Conservation (phyloP, 2,113 vertebrate genomes). For the Kryptolebias marmoratus region DNA sequence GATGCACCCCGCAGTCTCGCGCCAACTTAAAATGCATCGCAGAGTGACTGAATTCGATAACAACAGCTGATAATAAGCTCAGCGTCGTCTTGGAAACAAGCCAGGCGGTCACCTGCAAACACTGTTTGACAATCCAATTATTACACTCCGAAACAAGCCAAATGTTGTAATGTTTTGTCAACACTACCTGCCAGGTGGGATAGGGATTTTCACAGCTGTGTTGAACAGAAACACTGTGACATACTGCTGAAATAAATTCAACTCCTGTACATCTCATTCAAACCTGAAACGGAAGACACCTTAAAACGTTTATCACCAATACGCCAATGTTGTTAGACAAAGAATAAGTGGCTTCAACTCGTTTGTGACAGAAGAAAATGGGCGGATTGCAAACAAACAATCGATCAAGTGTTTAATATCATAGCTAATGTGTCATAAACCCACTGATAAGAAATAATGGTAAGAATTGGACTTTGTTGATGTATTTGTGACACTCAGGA, state of each 20-base stretch:
- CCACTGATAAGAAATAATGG: too few species aligned
- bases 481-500: too few species aligned
- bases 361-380: too few species aligned
- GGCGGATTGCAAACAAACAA: too few species aligned
- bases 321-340: not conserved
- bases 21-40: not conserved
- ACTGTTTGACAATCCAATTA: constrained; percentile 32
- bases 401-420: too few species aligned
- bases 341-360: not conserved
- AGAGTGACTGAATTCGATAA: constrained; percentile 15
- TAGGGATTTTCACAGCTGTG: constrained; percentile 19
- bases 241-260: not conserved
- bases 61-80: constrained; percentile 25
- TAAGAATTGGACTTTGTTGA: too few species aligned
- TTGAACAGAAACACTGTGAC: not conserved
- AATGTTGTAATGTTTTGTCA: constrained; percentile 34
- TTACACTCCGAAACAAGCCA: constrained; percentile 26
- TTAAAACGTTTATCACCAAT: not conserved
- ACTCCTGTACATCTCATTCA: not conserved
- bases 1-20: not conserved
- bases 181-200: constrained; percentile 23
- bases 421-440: too few species aligned
- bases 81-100: constrained; percentile 45
- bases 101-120: constrained; percentile 54
- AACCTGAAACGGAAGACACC: too few species aligned